Evolutionary conservation across 2,113 vertebrate genomes (phyloP).

Genomic region (Zapornia atra): DNA sequence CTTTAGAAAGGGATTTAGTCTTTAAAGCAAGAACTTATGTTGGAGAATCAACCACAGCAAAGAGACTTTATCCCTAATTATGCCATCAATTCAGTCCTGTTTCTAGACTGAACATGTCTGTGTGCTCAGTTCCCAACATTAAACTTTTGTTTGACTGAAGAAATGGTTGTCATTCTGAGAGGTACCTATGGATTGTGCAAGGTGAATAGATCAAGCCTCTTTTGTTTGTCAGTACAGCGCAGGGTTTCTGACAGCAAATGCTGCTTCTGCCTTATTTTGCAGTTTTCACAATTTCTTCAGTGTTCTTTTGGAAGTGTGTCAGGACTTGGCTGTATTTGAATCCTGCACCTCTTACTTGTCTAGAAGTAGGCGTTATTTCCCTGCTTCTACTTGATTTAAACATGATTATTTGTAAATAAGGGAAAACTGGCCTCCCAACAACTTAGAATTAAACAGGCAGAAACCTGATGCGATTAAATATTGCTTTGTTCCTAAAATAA

Average conservation of each 20-base stretch:
- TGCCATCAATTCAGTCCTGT: neutral
- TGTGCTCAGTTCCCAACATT: neutral
- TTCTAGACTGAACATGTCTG: conserved; percentile 15
- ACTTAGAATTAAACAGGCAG: neutral
- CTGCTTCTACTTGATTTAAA: neutral
- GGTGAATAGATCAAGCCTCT: neutral
- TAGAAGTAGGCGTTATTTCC: neutral
- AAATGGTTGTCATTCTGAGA: neutral
- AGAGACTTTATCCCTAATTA: neutral
- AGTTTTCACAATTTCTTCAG: neutral
- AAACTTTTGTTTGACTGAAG: neutral
- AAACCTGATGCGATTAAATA: neutral
- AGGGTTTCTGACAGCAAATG: neutral
- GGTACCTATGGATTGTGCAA: neutral
- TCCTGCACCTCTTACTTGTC: neutral
- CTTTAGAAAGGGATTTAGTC: neutral
- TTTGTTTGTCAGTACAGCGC: neutral
- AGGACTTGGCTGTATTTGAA: neutral
- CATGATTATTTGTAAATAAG: neutral
- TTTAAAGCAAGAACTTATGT: neutral
- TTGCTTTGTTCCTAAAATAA: neutral
- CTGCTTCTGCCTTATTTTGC: neutral
- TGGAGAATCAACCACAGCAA: neutral
- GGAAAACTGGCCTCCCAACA: neutral
- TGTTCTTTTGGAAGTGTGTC: neutral